phyloP scores from a whole-genome alignment of 2,797 vertebrate species.

The Centropyge bicolor region DNA sequence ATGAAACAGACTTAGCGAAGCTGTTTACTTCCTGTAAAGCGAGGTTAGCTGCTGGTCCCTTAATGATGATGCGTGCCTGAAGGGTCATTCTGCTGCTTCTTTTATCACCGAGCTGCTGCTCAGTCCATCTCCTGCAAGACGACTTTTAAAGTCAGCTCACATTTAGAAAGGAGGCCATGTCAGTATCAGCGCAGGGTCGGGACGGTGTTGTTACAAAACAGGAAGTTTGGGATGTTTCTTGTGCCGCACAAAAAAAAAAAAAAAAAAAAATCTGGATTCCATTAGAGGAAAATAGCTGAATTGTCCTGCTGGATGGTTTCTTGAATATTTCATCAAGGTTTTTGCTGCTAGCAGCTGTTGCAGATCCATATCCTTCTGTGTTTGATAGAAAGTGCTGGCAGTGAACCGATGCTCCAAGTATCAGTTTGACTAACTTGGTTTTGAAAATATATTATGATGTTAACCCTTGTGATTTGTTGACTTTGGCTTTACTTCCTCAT shows the following conservation, averaged over 20 bases:
- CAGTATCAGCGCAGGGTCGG: slow-evolving; percentile 26
- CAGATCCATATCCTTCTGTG: slow-evolving; percentile 42
- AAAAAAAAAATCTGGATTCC: slow-evolving; percentile 53
- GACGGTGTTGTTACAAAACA: slow-evolving; percentile 58
- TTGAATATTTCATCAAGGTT: slow-evolving; percentile 64
- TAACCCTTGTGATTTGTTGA: slow-evolving; percentile 16
- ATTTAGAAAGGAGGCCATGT: slow-evolving; percentile 36
- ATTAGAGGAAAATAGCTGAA: slow-evolving; percentile 60
- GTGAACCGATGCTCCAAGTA: slow-evolving; percentile 8
- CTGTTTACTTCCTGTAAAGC: slow-evolving; percentile 55
- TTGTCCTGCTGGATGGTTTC: slow-evolving; percentile 54
- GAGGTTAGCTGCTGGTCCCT: slow-evolving; percentile 40
- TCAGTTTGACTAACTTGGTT: slow-evolving; percentile 22
- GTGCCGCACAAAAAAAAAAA: background rate
- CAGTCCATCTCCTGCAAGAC: slow-evolving; percentile 29
- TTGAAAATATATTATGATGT: background rate
- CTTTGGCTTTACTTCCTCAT: background rate
- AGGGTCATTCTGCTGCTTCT: slow-evolving; percentile 46
- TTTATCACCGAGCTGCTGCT: slow-evolving; percentile 19
- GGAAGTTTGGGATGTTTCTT: slow-evolving; percentile 57
- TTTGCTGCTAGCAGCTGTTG: slow-evolving; percentile 44
- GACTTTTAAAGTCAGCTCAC: slow-evolving; percentile 47
- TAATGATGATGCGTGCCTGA: slow-evolving; percentile 59
- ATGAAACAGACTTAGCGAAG: slow-evolving; percentile 25
- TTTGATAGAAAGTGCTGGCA: slow-evolving; percentile 22